phyloP scores from a whole-genome alignment of 92 coral and sea anemone species.

The Phenganax stokvisi region DNA sequence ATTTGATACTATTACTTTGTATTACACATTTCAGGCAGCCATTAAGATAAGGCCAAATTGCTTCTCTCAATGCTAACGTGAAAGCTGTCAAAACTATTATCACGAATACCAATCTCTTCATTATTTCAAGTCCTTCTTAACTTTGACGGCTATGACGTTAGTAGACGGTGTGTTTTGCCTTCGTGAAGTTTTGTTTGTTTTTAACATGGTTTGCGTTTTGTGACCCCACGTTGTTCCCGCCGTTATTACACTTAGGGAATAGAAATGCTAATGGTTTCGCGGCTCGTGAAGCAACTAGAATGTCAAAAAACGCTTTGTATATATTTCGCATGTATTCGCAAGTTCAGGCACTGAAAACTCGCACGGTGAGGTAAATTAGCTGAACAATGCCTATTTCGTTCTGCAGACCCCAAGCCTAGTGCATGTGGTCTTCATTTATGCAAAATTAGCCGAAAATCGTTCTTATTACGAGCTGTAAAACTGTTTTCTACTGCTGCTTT shows the following conservation, averaged over 20 bases:
- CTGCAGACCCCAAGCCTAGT: background rate
- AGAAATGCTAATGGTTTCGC: too few species aligned
- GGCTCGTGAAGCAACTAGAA: too few species aligned
- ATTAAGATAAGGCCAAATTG: slow-evolving; percentile 11
- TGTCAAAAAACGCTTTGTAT: background rate
- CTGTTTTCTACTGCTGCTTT: background rate
- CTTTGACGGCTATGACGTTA: background rate
- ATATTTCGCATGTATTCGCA: background rate
- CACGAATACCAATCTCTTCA: slow-evolving; percentile 17
- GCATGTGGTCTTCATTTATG: background rate
- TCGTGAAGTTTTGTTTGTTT: slow-evolving; percentile 8
- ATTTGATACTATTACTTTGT: background rate
- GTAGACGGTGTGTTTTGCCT: background rate
- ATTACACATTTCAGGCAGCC: background rate
- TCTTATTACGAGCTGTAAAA: too few species aligned
- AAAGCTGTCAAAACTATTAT: background rate
- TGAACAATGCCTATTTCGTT: background rate
- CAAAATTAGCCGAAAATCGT: too few species aligned
- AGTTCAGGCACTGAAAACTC: background rate
- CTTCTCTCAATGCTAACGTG: background rate
- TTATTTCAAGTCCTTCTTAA: slow-evolving; percentile 8
- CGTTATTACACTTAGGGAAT: background rate
- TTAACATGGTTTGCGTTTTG: slow-evolving; percentile 9
- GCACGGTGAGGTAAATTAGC: background rate
- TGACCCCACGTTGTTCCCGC: background rate